A percentile compares a stretch with the other conserved stretches of the same genome.
phyloP scores from a whole-genome alignment of 1,140 invertebrate genomes.

The Drosophila sp. region DNA sequence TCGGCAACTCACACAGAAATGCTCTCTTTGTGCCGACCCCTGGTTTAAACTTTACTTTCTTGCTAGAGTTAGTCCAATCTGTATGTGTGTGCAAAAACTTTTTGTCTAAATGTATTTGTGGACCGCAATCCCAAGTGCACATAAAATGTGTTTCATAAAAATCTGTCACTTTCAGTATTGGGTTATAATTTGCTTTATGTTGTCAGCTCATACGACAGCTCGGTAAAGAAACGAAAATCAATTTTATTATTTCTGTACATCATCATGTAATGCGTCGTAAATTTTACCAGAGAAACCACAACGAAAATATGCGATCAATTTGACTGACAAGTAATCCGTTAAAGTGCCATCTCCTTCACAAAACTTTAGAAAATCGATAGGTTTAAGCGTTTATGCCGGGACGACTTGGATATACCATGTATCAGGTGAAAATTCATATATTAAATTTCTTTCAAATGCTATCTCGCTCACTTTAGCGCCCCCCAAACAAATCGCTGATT shows the following conservation, averaged over 20 bases:
- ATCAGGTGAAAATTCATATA: too few relatives aligned
- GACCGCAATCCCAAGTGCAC: conserved; percentile 11
- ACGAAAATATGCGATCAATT: not conserved
- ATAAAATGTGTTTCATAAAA: conserved; percentile 38
- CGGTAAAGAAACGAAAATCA: conserved; percentile 49
- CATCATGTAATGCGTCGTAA: too few relatives aligned
- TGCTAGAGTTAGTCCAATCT: not conserved
- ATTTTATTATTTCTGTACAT: conserved; percentile 7
- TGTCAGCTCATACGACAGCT: conserved; percentile 59
- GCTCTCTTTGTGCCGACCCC: too few relatives aligned
- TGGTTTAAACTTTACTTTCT: conserved; percentile 24
- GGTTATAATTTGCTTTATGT: conserved; percentile 48
- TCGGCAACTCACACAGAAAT: too few relatives aligned
- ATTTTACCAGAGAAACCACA: not conserved
- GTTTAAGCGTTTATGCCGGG: too few relatives aligned
- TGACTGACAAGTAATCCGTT: too few relatives aligned
- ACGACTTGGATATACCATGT: too few relatives aligned
- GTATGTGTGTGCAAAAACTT: not conserved
- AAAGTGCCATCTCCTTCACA: too few relatives aligned
- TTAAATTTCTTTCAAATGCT: too few relatives aligned
- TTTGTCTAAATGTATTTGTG: conserved; percentile 39
- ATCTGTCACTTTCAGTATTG: conserved; percentile 51
- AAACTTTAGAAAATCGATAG: too few relatives aligned
- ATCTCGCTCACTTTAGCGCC: too few relatives aligned
- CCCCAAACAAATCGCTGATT: too few relatives aligned